Percentiles rank a stretch among this genome's conserved stretches.
Conservation (phyloP, 2,888 invertebrate genomes). For the Tipula lateralis region DNA sequence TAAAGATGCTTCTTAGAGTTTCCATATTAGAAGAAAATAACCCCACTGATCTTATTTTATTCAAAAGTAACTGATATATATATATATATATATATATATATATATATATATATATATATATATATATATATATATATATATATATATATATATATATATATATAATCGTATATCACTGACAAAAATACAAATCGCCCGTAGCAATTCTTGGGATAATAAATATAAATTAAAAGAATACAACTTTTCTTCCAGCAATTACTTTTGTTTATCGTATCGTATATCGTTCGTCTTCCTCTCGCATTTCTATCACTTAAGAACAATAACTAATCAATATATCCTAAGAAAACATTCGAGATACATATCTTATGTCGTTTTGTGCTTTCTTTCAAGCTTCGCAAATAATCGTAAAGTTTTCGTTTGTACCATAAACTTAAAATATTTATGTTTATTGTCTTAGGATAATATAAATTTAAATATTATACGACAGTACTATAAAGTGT, state of each 20-base stretch:
- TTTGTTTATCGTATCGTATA: not conserved
- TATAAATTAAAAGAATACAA: not conserved
- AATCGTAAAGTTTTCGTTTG: not conserved
- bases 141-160: no score
- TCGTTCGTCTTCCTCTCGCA: not conserved
- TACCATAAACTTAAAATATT: not conserved
- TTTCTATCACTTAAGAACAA: not conserved
- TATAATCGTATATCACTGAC: no score
- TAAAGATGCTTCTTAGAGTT: no score
- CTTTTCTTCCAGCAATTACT: not conserved
- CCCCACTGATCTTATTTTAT: no score
- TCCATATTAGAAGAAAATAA: no score
- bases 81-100: no score
- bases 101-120: no score
- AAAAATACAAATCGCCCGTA: not conserved
- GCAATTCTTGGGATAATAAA: not conserved
- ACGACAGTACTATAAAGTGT: not conserved
- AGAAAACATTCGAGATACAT: not conserved
- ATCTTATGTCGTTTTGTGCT: not conserved
- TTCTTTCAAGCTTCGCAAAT: not conserved
- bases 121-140: no score
- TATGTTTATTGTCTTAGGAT: not conserved
- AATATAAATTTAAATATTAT: not conserved
- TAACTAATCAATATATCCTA: not conserved
- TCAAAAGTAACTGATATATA: no score